Evolutionary conservation across 2,888 invertebrate species (phyloP).

Genomic region (Hirtodrosophila histrioides): DNA sequence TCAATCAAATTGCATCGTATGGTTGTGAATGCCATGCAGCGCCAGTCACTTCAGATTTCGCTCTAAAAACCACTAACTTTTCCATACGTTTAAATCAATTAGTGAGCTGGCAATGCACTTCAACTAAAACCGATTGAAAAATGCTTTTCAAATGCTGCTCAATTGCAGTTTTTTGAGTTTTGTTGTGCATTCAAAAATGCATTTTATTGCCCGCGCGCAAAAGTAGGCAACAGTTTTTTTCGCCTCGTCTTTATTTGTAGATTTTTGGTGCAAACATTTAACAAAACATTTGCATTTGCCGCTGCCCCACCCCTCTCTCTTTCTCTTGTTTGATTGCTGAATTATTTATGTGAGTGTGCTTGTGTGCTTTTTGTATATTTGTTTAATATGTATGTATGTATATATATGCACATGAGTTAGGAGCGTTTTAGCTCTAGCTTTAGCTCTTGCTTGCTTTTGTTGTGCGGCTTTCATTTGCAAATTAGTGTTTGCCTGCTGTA

Average conservation of each 20-base stretch:
- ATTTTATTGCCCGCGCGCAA: slow-evolving; percentile 32
- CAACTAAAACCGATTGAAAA: slow-evolving; percentile 41
- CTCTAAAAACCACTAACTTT: slow-evolving; percentile 8
- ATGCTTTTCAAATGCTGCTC: slow-evolving; percentile 9
- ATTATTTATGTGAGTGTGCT: slow-evolving; percentile 61
- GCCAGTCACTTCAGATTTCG: slow-evolving; percentile 32
- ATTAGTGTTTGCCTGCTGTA: slow-evolving; percentile 60
- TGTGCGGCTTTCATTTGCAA: slow-evolving; percentile 65
- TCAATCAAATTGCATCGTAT: too few species aligned
- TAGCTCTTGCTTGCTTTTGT: slow-evolving; percentile 26
- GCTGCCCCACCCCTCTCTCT: not conserved
- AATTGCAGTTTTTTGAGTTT: slow-evolving; percentile 27
- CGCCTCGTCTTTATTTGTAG: not conserved
- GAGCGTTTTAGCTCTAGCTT: slow-evolving; percentile 13
- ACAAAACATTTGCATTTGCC: slow-evolving; percentile 14
- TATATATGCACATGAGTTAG: slow-evolving; percentile 65
- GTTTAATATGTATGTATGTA: slow-evolving; percentile 47
- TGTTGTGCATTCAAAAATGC: slow-evolving; percentile 27
- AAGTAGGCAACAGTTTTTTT: slow-evolving; percentile 55
- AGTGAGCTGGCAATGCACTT: slow-evolving; percentile 39
- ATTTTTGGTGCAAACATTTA: slow-evolving; percentile 8
- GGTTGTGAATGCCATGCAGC: not conserved
- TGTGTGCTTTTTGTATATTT: slow-evolving; percentile 14
- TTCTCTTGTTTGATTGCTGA: slow-evolving; percentile 52
- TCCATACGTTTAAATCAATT: slow-evolving; percentile 47